A percentile compares a stretch with the other conserved stretches of the same genome.
Evolutionary conservation across 2,797 vertebrate genomes (phyloP).

Genomic region (Gambusia yucatana): DNA sequence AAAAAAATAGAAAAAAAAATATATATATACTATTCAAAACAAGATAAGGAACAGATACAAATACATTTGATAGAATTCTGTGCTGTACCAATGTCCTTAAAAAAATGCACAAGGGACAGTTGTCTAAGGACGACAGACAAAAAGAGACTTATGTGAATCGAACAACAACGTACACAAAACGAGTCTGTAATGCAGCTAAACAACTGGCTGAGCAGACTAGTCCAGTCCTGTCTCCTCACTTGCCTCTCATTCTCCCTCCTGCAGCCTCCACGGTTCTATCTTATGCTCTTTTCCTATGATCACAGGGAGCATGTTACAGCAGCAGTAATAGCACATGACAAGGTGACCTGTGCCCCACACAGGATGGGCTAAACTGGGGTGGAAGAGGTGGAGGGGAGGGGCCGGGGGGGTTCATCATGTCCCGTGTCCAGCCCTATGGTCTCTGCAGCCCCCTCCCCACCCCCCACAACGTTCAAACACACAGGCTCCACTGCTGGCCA

Average conservation of each 20-base stretch:
- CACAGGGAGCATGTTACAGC: conserved; percentile 73
- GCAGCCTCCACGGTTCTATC: conserved; percentile 60
- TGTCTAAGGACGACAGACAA: conserved; percentile 34
- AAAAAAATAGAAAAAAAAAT: neutral
- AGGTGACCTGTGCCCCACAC: conserved; percentile 82
- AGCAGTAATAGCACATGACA: conserved; percentile 78
- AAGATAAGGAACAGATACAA: neutral
- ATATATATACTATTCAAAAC: neutral
- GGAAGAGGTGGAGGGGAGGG: conserved; percentile 49
- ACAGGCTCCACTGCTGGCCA: conserved; percentile 70
- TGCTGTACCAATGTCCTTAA: neutral
- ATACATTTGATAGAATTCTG: neutral
- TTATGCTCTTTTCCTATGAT: conserved; percentile 65
- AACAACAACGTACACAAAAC: conserved; percentile 49
- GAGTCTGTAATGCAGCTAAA: conserved; percentile 67
- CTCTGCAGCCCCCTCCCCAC: conserved; percentile 52
- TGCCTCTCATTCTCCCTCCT: conserved; percentile 52
- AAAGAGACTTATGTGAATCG: conserved; percentile 45
- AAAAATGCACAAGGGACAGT: neutral
- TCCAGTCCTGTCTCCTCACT: conserved; percentile 71
- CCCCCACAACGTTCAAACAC: conserved; percentile 43
- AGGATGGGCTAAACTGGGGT: conserved; percentile 76
- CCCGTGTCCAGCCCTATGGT: conserved; percentile 78
- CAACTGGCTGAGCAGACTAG: conserved; percentile 70
- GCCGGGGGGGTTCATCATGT: conserved; percentile 71